Percentiles rank a stretch among this genome's conserved stretches.
phyloP scores from a whole-genome alignment of 2,797 vertebrate genomes.

The Betta splendens region DNA sequence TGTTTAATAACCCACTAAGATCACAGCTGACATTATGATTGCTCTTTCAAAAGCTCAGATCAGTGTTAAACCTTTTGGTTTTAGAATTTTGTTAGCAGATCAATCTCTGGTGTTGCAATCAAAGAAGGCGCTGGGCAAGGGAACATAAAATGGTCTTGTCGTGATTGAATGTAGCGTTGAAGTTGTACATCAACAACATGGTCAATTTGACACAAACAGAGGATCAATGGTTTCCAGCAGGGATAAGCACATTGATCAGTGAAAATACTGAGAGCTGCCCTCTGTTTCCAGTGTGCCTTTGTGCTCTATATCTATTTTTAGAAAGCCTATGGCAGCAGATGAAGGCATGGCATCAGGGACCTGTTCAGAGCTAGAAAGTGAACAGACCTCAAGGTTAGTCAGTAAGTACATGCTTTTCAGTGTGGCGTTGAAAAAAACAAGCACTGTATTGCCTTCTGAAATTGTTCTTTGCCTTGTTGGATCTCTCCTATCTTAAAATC shows the following conservation, averaged over 20 bases:
- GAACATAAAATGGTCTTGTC: conserved; percentile 38
- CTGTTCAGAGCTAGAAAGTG: conserved; percentile 76
- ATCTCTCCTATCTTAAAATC: conserved; percentile 19
- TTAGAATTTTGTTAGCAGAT: conserved; percentile 14
- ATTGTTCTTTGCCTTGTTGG: conserved; percentile 44
- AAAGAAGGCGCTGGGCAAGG: conserved; percentile 16
- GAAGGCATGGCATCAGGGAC: conserved; percentile 70
- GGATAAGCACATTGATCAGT: conserved; percentile 78
- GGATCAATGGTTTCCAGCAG: conserved; percentile 80
- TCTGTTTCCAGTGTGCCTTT: conserved; percentile 74
- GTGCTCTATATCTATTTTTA: conserved; percentile 74
- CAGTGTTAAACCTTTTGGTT: conserved; percentile 33
- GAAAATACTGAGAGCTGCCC: conserved; percentile 67
- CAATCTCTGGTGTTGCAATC: conserved; percentile 31
- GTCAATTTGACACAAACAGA: conserved; percentile 66
- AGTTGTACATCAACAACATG: conserved; percentile 56
- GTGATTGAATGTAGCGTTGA: conserved; percentile 45
- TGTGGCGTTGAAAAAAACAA: no score
- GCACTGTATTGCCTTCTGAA: no score
- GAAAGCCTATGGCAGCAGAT: conserved; percentile 71
- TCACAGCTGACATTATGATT: conserved; percentile 29
- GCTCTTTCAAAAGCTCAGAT: conserved; percentile 27
- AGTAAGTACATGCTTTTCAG: conserved; percentile 65
- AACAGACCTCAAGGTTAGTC: conserved; percentile 74
- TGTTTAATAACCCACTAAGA: conserved; percentile 26